Conservation (phyloP, 2,888 invertebrate genomes). For the Lepidochitona cinerea region DNA sequence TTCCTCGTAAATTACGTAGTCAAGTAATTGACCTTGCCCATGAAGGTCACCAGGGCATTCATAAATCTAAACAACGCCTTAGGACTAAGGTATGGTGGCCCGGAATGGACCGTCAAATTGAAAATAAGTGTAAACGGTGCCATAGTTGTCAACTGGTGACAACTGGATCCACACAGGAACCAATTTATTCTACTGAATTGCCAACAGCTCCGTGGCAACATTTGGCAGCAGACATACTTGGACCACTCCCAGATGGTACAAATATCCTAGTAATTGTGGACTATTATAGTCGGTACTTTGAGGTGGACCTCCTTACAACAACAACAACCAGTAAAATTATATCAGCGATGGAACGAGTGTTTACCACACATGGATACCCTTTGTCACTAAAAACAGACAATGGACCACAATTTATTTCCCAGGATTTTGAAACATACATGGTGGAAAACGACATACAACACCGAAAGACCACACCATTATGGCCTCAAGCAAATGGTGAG, state of each 20-base stretch:
- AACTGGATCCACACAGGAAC: neutral
- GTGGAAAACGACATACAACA: constrained; percentile 27
- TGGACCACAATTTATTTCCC: constrained; percentile 29
- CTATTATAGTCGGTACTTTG: constrained; percentile 39
- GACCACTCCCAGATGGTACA: constrained; percentile 32
- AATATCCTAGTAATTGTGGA: constrained; percentile 34
- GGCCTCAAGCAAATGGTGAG: constrained; percentile 35
- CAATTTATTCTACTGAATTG: constrained; percentile 24
- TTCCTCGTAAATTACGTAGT: constrained; percentile 3
- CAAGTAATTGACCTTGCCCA: constrained; percentile 12
- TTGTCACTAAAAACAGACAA: constrained; percentile 31
- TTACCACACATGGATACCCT: constrained; percentile 29
- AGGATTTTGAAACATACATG: constrained; percentile 26
- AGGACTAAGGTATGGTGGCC: constrained; percentile 13
- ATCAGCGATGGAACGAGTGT: constrained; percentile 28
- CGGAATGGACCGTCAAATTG: neutral
- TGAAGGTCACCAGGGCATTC: constrained; percentile 20
- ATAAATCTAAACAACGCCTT: constrained; percentile 1
- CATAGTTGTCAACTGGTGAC: constrained; percentile 9
- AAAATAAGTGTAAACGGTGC: neutral
- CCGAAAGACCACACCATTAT: constrained; percentile 24
- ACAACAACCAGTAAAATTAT: constrained; percentile 29
- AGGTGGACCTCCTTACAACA: constrained; percentile 20
- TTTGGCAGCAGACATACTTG: constrained; percentile 31
- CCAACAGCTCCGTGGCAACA: constrained; percentile 35